Evolutionary conservation across 1,140 invertebrate species (phyloP).

Genomic region (Atta cephalotes): DNA sequence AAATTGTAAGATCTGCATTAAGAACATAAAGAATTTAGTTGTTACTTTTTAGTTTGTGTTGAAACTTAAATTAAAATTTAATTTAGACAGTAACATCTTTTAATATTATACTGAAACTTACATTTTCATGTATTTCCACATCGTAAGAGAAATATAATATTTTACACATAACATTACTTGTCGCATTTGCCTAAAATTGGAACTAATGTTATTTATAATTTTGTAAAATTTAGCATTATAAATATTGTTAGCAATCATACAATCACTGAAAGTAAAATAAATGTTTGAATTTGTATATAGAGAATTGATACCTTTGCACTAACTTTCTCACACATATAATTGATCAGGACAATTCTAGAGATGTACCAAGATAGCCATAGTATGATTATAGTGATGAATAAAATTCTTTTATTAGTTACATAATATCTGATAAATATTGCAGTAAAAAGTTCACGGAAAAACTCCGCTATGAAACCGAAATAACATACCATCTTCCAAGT

Average conservation of each 20-base stretch:
- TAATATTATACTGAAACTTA: constrained; percentile 8
- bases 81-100: not conserved
- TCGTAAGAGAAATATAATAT: not conserved
- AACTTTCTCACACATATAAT: constrained; percentile 29
- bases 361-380: constrained; percentile 13
- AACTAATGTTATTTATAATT: not conserved
- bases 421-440: not conserved
- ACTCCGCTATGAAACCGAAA: constrained; percentile 25
- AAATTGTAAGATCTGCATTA: constrained; percentile 25
- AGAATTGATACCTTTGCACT: constrained; percentile 18
- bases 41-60: not conserved
- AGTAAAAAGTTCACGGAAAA: constrained; percentile 15
- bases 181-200: constrained; percentile 41
- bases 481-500: constrained; percentile 36
- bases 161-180: constrained; percentile 1
- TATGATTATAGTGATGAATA: not conserved
- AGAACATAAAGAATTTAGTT: not conserved
- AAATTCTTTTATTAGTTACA: not conserved
- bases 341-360: constrained; percentile 10
- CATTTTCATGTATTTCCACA: constrained; percentile 9
- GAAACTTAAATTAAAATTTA: not conserved
- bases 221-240: not conserved
- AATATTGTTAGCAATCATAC: not conserved
- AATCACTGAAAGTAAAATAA: not conserved
- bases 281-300: not conserved